Evolutionary conservation across 2,113 vertebrate genomes (phyloP), one percentile per base, ranked within the genome.

Genomic region (Pipra filicauda): DNA sequence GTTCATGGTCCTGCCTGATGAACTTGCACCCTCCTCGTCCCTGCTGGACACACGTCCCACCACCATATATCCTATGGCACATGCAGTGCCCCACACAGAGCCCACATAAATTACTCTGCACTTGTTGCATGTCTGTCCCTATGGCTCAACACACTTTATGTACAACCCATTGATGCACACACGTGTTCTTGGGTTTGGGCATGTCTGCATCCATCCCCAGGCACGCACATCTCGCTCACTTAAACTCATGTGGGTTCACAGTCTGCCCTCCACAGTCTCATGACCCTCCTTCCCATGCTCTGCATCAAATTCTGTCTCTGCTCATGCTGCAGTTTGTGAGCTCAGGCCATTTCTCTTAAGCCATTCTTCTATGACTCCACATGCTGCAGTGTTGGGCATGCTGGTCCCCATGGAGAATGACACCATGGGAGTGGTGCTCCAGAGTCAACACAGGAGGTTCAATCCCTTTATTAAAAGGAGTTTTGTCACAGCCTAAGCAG

Each of bases 121-220:
- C 37, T 82, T 71, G 39, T 59, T 76, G 46, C 35, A 59, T 24
- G 6, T 55, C 16, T 78, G 13, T 62, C 20, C 10, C 31, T 27
- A 5, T 1, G 26, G 27, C 24, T 41, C 58, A 41, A 20, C 27
- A 28, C 5, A 2, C 9, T 75, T 76, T 5, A 21, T 44, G 71
- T 52, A n/a, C 51, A 62, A 6, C 5, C 16, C n/a, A 17, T 0
- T 17, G 48, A 27, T 21, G 13, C 2, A 16, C 0, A 2, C 35
- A 52, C 3, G 2, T 28, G 30, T 58, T 78, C 43, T 52, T 0
- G 1, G 43, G 31, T 37, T 33, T 28, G 35, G 48, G 15, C 7
- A 24, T 2, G 3, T 31, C n/a, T 44, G 41, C 33, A 49, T 61
- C 20, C 1, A 0, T 44, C n/a, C n/a, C 20, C 26, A 9, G 13